Evolutionary conservation across 1,140 invertebrate species (phyloP).

Genomic region (Euglossa dilemma): DNA sequence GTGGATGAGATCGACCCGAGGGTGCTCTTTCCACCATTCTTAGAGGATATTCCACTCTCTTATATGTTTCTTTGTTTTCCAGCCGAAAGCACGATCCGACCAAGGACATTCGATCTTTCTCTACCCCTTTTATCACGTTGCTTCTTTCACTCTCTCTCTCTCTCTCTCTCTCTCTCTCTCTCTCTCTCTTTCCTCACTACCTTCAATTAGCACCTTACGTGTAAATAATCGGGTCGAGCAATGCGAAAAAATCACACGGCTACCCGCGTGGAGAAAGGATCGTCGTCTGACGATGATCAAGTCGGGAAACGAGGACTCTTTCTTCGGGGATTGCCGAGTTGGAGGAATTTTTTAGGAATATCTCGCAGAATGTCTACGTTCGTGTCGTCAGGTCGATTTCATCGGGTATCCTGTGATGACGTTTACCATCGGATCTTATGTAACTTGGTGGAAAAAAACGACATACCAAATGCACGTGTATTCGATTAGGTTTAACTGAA

Average conservation of each 20-base stretch:
- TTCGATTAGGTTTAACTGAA: slow-evolving; percentile 10
- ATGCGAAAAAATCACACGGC: background rate
- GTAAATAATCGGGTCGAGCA: background rate
- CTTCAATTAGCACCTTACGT: background rate
- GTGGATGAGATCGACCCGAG: background rate
- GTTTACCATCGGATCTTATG: background rate
- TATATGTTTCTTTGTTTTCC: background rate
- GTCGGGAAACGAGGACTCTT: slow-evolving; percentile 5
- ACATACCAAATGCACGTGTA: slow-evolving; percentile 5
- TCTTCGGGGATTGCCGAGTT: background rate
- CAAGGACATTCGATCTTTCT: background rate
- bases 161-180: no score
- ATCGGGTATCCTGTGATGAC: slow-evolving; percentile 32
- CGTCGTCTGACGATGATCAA: background rate
- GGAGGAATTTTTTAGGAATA: background rate
- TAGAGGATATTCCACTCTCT: background rate
- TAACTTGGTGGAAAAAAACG: slow-evolving; percentile 6
- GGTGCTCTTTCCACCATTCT: background rate
- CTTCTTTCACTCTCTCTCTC: no score
- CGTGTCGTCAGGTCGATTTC: slow-evolving; percentile 2
- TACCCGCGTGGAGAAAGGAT: background rate
- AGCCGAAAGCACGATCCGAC: background rate
- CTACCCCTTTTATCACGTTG: background rate
- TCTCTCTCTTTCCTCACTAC: background rate
- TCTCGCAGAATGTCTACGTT: background rate